These are phyloP conservation scores for Meghimatium bilineatum DNA, from an alignment of 2,888 invertebrate genomes.

Conservation along the genomic window DNA sequence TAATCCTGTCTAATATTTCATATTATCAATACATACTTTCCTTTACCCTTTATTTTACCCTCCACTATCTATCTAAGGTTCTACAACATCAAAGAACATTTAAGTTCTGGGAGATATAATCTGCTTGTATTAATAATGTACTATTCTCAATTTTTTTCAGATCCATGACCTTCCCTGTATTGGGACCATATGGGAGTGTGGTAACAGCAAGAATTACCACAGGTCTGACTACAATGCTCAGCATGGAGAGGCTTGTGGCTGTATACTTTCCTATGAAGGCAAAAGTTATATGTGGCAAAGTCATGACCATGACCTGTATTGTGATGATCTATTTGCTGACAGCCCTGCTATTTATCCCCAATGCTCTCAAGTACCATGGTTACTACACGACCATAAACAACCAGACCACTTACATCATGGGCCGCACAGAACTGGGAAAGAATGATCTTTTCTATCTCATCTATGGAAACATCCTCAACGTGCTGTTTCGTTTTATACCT, in stretches of 20 bases:
- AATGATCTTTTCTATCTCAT: constrained; percentile 60
- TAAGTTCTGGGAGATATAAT: too few relatives aligned
- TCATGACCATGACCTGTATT: constrained; percentile 60
- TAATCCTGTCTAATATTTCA: too few relatives aligned
- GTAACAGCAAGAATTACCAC: constrained; percentile 68
- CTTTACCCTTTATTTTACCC: too few relatives aligned
- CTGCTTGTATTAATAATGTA: background rate
- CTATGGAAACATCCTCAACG: constrained; percentile 65
- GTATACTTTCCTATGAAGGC: constrained; percentile 70
- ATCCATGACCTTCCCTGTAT: constrained; percentile 59
- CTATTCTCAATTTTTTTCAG: constrained; percentile 39
- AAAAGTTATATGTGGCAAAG: constrained; percentile 62
- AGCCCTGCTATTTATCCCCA: constrained; percentile 65
- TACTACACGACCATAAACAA: constrained; percentile 50
- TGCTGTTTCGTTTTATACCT: constrained; percentile 66
- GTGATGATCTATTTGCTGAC: constrained; percentile 61
- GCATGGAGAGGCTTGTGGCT: constrained; percentile 68
- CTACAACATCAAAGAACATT: too few relatives aligned
- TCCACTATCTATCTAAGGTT: too few relatives aligned
- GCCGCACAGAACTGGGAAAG: constrained; percentile 59
- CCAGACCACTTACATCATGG: constrained; percentile 54
- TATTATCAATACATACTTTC: too few relatives aligned
- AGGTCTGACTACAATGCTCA: constrained; percentile 63
- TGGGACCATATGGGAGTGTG: constrained; percentile 67
- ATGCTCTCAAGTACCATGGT: constrained; percentile 62